These are phyloP conservation scores for Meleagris gallopavo DNA, from an alignment of 2,113 vertebrate genomes.

Conservation along the genomic window DNA sequence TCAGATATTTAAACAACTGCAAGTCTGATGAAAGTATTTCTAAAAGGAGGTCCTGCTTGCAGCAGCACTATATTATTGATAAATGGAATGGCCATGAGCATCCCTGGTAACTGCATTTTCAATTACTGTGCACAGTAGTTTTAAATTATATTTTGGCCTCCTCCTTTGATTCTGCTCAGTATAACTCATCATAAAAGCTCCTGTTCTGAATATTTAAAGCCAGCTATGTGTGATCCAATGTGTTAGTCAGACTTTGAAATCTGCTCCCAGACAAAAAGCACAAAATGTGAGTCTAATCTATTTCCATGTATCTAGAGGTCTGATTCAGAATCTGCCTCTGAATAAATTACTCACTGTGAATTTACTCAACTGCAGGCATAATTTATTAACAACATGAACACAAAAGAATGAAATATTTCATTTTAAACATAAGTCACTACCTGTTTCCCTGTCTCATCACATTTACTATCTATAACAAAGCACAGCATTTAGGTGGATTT, in stretches of 20 bases:
- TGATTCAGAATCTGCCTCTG: neutral
- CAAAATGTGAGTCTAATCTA: neutral
- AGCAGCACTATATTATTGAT: neutral
- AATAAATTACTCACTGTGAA: conserved; percentile 49
- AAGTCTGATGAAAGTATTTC: neutral
- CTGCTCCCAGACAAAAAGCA: neutral
- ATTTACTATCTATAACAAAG: conserved; percentile 33
- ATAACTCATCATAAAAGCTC: neutral
- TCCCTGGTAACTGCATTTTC: neutral
- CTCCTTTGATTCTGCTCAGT: neutral
- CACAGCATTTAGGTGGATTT: neutral
- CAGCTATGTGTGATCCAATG: neutral
- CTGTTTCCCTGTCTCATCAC: neutral
- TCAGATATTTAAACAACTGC: neutral
- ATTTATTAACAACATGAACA: conserved; percentile 36
- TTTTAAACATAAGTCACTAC: conserved; percentile 16
- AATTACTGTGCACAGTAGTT: neutral
- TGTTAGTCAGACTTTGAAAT: conserved; percentile 34
- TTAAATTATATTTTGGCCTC: neutral
- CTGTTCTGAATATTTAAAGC: neutral
- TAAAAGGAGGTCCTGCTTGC: neutral
- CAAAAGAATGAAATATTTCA: neutral
- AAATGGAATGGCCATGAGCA: neutral
- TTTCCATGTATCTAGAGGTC: neutral
- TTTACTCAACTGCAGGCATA: conserved; percentile 42